Base-by-base conservation (phyloP, 2,888 invertebrate genomes). In the Lasius platythorax region DNA sequence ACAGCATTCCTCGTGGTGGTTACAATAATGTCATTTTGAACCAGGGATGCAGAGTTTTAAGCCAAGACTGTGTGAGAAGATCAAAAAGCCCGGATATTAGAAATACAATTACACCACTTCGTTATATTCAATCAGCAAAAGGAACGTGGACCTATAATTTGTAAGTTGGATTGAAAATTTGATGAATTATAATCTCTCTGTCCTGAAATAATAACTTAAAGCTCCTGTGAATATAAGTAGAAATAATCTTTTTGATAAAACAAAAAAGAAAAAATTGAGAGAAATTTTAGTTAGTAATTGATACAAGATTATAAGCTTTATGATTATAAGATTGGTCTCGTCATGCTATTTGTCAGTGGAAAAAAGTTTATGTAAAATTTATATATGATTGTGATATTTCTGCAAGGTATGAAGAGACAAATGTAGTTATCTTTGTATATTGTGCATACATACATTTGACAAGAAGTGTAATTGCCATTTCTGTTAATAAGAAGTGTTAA, bases 121-220 rank as follows among this genome's bases (percentile, higher is more conserved):
- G 93, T 30, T 94, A 94, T 82, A 94, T 94, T 81, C 93, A 94
- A 72, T 93, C 93, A 30, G 93, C 93, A 40, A 94, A 93, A 90
- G 94, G 93, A 87, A 94, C 93, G 81, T 94, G 94, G 94, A 94
- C 93, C 18, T 94, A 93, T 82, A 93, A 94, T 83, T 92, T 94
- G 74, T 94, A 90, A 90, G 56, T 86, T 84, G 37, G 56, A 70
- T 73, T 75, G 70, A 73, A 64, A 73, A 73, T 66, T 50, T 23
- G 11, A 64, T 63, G 9, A 33, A 76, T 73, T 82, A 83, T n/a
- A 53, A 50, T 56, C 37, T 64, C 63, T 84, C 64, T 66, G 18
- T 50, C 50, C 50, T 82, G 64, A 82, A 83, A 79, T 73, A 76
- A 68, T 37, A 81, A 74, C 6, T 56, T 66, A 68, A 78, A 78